Conservation (phyloP, 2,797 vertebrate genomes). For the Carduelis carduelis region DNA sequence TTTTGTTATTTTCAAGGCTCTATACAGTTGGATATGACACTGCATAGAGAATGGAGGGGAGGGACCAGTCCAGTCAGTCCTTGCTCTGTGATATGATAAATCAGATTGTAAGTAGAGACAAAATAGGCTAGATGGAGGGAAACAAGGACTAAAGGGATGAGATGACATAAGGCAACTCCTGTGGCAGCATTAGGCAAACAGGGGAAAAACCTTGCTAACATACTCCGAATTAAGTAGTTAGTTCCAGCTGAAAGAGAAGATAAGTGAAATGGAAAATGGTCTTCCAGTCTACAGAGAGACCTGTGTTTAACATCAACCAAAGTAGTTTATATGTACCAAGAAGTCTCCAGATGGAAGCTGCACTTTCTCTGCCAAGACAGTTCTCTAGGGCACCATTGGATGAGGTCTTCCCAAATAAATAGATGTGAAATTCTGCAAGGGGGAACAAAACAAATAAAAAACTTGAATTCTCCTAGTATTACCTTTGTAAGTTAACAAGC, state of each 20-base stretch:
- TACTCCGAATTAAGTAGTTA: background rate
- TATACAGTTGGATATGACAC: background rate
- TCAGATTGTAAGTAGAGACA: background rate
- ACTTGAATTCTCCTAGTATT: background rate
- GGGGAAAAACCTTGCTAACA: background rate
- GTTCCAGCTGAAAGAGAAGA: background rate
- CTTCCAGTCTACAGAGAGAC: background rate
- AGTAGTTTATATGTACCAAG: background rate
- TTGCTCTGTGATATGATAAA: background rate
- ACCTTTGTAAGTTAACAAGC: background rate
- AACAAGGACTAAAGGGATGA: background rate
- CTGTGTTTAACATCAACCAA: background rate
- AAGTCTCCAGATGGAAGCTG: constrained; percentile 25
- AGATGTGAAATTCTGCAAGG: background rate
- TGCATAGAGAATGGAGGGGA: background rate
- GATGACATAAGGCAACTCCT: background rate
- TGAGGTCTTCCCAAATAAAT: constrained; percentile 23
- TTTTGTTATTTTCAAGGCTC: background rate
- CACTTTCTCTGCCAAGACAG: background rate
- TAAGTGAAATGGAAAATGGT: background rate
- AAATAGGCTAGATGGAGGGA: background rate
- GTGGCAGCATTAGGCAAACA: background rate
- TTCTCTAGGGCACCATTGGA: background rate
- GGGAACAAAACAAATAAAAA: background rate
- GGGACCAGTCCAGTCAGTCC: background rate